A percentile compares a stretch with the other conserved stretches of the same genome.
Conservation (phyloP, 53 echinoderm and acorn worm species). For the Paelopatides confundens region DNA sequence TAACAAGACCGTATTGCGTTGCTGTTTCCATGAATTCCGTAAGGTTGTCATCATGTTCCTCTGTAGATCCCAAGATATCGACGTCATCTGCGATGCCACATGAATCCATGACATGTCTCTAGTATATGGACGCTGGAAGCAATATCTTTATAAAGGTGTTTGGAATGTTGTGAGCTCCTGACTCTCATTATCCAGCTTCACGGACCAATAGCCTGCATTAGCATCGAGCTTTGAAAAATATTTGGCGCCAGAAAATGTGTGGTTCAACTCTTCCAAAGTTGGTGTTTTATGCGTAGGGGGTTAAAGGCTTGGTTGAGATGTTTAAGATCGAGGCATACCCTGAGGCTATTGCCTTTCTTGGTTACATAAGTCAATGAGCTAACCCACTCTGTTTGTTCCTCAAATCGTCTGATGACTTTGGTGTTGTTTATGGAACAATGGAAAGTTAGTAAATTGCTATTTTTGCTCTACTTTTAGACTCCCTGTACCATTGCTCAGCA, state of each 20-base stretch:
- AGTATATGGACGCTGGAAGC: constrained; percentile 40
- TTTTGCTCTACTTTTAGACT: constrained; percentile 12
- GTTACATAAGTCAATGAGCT: too few relatives aligned
- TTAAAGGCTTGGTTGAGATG: constrained; percentile 59
- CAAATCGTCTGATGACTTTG: too few relatives aligned
- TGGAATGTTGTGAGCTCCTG: constrained; percentile 58
- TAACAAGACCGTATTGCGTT: neutral
- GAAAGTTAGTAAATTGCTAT: too few relatives aligned
- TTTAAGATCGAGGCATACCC: constrained; percentile 59
- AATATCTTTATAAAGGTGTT: constrained; percentile 40
- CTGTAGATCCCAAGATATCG: constrained; percentile 2
- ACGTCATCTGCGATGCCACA: constrained; percentile 58
- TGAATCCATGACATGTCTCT: constrained; percentile 2
- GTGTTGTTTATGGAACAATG: too few relatives aligned
- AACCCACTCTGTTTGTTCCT: too few relatives aligned
- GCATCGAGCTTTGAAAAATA: constrained; percentile 63
- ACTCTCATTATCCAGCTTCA: constrained; percentile 58
- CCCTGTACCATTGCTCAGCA: too few relatives aligned
- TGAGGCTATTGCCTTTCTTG: neutral
- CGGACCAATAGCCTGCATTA: constrained; percentile 64
- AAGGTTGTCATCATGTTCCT: constrained; percentile 48
- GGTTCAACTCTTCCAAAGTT: constrained; percentile 52
- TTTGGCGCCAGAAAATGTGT: constrained; percentile 33
- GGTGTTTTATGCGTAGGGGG: neutral
- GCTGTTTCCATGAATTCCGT: neutral